Evolutionary conservation across 2,113 vertebrate species (phyloP).

Genomic region (Pagrus major): DNA sequence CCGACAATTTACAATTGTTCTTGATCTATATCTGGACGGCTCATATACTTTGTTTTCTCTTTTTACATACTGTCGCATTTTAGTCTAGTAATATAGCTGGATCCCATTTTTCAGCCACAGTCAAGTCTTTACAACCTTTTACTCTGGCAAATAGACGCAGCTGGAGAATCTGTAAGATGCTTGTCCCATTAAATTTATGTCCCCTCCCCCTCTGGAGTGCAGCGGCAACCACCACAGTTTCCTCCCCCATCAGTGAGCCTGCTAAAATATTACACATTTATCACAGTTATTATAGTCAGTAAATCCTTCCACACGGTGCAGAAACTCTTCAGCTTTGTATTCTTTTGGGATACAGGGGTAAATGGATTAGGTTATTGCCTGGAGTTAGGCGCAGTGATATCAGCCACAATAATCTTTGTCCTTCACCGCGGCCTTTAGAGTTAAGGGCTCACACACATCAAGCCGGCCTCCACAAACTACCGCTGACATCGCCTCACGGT

Average conservation of each 20-base stretch:
- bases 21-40: neutral
- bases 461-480: slow-evolving; percentile 3
- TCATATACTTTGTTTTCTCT: neutral
- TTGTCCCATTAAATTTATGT: slow-evolving; percentile 72
- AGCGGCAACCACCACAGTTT: slow-evolving; percentile 33
- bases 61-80: slow-evolving; percentile 17
- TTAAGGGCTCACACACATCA: slow-evolving; percentile 30
- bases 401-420: slow-evolving; percentile 73
- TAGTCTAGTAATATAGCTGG: slow-evolving; percentile 8
- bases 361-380: slow-evolving; percentile 76
- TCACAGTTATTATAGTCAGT: slow-evolving; percentile 76
- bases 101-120: slow-evolving; percentile 33
- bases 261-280: slow-evolving; percentile 76
- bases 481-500: neutral
- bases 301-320: slow-evolving; percentile 64
- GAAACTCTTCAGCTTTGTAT: slow-evolving; percentile 61
- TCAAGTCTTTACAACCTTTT: slow-evolving; percentile 51
- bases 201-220: slow-evolving; percentile 52
- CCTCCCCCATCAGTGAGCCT: slow-evolving; percentile 51
- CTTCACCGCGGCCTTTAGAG: slow-evolving; percentile 50
- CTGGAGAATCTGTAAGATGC: slow-evolving; percentile 54
- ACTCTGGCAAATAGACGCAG: slow-evolving; percentile 53
- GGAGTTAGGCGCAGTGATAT: slow-evolving; percentile 59
- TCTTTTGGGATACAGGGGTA: slow-evolving; percentile 67
- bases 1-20: neutral